These are phyloP conservation scores for Enteromius anoplus DNA, from an alignment of 2,797 vertebrate species.

Conservation along the genomic window DNA sequence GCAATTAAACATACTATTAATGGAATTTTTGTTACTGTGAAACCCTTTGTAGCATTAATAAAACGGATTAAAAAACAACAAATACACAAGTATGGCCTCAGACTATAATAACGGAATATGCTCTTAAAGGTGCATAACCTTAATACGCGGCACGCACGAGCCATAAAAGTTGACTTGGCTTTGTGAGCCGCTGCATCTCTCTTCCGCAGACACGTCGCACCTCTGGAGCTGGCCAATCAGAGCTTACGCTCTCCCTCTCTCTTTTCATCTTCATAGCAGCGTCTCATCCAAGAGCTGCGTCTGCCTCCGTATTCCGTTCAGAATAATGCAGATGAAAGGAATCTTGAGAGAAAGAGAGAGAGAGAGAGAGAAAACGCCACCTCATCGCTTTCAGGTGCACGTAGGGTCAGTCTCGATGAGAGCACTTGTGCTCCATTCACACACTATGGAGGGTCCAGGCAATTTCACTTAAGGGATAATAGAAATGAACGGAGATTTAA, in stretches of 20 bases:
- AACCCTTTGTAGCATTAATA: neutral
- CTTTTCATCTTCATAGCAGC: slow-evolving; percentile 44
- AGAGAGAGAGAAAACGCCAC: slow-evolving; percentile 53
- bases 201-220: slow-evolving; percentile 64
- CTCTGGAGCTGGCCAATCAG: slow-evolving; percentile 54
- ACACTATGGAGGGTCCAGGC: neutral
- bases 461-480: neutral
- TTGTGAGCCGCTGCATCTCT: slow-evolving; percentile 45
- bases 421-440: slow-evolving; percentile 30
- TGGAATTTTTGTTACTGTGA: too few relatives aligned
- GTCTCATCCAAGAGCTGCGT: slow-evolving; percentile 68
- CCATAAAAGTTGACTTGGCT: slow-evolving; percentile 53
- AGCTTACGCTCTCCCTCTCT: slow-evolving; percentile 26
- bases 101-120: neutral
- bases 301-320: slow-evolving; percentile 78
- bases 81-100: neutral
- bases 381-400: slow-evolving; percentile 61
- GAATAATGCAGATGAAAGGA: slow-evolving; percentile 54
- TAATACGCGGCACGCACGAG: slow-evolving; percentile 9
- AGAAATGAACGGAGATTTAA: neutral
- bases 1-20: neutral
- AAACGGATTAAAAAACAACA: neutral
- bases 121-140: neutral
- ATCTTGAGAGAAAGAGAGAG: slow-evolving; percentile 9
- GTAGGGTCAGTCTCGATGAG: slow-evolving; percentile 27